Conservation (phyloP, 2,113 vertebrate genomes). For the Pristiophorus japonicus region DNA sequence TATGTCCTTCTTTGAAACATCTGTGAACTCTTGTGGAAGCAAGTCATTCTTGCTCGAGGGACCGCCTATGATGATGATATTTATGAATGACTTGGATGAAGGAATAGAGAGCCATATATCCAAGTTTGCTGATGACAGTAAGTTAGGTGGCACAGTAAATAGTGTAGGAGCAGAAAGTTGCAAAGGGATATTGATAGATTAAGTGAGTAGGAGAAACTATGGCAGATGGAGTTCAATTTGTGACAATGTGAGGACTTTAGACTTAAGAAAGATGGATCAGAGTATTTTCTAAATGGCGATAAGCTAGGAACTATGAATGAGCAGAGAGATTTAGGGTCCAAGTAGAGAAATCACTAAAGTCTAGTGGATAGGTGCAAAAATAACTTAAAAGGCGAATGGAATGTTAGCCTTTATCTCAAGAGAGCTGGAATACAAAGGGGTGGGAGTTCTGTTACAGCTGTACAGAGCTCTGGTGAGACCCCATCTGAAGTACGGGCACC, state of each 20-base stretch:
- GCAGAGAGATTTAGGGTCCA: background rate
- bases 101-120: background rate
- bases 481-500: no score
- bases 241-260: background rate
- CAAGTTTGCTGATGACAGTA: background rate
- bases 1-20: no score
- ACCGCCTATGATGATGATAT: no score
- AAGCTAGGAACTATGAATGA: background rate
- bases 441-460: no score
- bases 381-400: background rate
- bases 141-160: background rate
- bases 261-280: background rate
- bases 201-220: background rate
- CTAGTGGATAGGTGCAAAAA: background rate
- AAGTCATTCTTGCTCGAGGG: no score
- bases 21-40: no score
- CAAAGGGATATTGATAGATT: background rate
- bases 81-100: background rate
- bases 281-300: background rate
- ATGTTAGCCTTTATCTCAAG: background rate
- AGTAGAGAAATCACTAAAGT: background rate
- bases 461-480: no score
- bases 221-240: no score
- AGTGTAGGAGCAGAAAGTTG: background rate
- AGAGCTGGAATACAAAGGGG: no score